Evolutionary conservation across 2,113 vertebrate genomes (phyloP).

Genomic region (Carlito syrichta): DNA sequence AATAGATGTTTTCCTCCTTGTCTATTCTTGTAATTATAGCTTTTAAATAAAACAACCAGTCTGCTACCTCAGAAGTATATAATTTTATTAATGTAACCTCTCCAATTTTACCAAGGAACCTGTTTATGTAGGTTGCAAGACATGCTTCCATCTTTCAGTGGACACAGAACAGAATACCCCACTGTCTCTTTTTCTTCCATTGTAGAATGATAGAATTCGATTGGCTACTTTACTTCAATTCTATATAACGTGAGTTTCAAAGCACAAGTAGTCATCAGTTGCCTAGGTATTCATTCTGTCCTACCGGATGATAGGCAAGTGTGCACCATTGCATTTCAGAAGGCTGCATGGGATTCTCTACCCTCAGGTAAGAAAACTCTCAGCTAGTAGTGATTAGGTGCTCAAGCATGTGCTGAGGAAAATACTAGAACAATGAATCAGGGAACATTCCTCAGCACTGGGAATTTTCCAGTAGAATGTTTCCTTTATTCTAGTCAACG

Average conservation of each 20-base stretch:
- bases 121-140: neutral
- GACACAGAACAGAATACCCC: neutral
- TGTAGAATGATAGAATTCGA: too few relatives aligned
- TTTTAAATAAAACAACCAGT: neutral
- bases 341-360: neutral
- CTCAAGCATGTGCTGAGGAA: rapidly evolving
- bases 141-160: rapidly evolving
- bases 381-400: too few relatives aligned
- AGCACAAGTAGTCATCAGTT: neutral
- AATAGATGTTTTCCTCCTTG: neutral
- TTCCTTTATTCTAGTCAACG: too few relatives aligned
- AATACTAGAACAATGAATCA: rapidly evolving
- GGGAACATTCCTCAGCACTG: rapidly evolving
- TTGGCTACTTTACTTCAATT: neutral
- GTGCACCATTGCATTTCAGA: neutral
- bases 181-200: neutral
- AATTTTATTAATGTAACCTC: neutral
- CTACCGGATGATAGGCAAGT: neutral
- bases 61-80: neutral
- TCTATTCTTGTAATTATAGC: neutral
- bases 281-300: neutral
- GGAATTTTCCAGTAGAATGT: neutral
- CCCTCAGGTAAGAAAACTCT: neutral
- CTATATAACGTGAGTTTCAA: neutral
- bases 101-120: too few relatives aligned